These are phyloP conservation scores for Strigops habroptila DNA, from an alignment of 2,113 vertebrate genomes.

Conservation along the genomic window DNA sequence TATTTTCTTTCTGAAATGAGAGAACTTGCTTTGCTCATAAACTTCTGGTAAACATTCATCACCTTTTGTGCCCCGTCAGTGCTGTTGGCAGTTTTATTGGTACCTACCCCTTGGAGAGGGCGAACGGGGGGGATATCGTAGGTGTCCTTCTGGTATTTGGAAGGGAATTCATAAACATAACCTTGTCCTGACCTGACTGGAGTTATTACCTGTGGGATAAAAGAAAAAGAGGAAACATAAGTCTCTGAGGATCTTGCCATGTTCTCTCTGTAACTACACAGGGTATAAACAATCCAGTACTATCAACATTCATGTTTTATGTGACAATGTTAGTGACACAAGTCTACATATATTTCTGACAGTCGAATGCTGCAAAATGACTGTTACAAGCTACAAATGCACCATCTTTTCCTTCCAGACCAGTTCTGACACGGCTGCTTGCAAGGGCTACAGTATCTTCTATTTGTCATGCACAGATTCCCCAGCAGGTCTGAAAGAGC, in stretches of 20 bases:
- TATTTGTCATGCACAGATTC: not conserved
- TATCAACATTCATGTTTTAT: not conserved
- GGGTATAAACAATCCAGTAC: not conserved
- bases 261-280: not conserved
- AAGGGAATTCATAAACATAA: slow-evolving; percentile 83
- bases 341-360: not conserved
- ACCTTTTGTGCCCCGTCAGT: slow-evolving; percentile 5
- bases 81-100: not conserved
- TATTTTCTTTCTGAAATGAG: slow-evolving; percentile 32
- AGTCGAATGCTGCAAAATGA: not conserved
- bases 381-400: not conserved
- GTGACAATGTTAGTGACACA: not conserved
- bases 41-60: slow-evolving; percentile 13
- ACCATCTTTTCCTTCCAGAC: not conserved
- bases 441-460: not conserved
- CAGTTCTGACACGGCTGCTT: not conserved
- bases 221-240: slow-evolving; percentile 34
- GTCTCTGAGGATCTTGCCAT: not conserved
- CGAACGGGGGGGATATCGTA: slow-evolving; percentile 89
- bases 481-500: not conserved
- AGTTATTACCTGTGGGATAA: slow-evolving; percentile 84
- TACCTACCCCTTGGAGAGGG: slow-evolving; percentile 85
- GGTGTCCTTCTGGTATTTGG: slow-evolving; percentile 83
- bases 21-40: slow-evolving; percentile 16
- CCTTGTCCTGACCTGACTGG: slow-evolving; percentile 87